These are phyloP conservation scores for Xanthia icteritia DNA, from an alignment of 2,888 invertebrate species.

Conservation along the genomic window DNA sequence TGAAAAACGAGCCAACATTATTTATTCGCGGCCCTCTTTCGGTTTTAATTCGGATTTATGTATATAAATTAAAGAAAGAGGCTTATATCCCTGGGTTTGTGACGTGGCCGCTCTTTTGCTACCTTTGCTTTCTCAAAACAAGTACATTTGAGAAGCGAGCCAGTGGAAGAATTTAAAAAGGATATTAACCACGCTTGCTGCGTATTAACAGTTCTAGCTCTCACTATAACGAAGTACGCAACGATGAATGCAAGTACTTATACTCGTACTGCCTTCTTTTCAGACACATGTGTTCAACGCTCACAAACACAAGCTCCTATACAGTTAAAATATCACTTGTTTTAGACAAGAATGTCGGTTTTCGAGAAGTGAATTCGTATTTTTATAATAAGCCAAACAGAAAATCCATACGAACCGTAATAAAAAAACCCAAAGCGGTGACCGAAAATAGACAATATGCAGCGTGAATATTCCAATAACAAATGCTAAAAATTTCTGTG, in stretches of 20 bases:
- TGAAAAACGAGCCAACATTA: constrained; percentile 87
- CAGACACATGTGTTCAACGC: constrained; percentile 1
- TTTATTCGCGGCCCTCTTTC: constrained; percentile 85
- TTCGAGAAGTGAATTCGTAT: not conserved
- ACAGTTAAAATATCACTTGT: not conserved
- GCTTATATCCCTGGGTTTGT: constrained; percentile 77
- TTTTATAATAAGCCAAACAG: not conserved
- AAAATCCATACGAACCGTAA: not conserved
- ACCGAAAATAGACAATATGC: not conserved
- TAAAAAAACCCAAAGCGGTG: not conserved
- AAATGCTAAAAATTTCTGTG: not conserved
- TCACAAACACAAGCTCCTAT: not conserved
- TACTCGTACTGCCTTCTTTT: constrained; percentile 30
- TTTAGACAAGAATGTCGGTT: not conserved
- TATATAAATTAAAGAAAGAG: constrained; percentile 85
- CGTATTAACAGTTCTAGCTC: not conserved
- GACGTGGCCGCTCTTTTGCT: constrained; percentile 72
- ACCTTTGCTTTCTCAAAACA: constrained; percentile 37
- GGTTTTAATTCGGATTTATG: constrained; percentile 89
- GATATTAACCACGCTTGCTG: constrained; percentile 1
- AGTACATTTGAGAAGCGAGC: constrained; percentile 18
- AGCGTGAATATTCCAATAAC: not conserved
- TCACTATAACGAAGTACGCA: not conserved
- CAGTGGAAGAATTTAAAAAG: constrained; percentile 16
- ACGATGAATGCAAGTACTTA: constrained; percentile 5